Evolutionary conservation across 2,113 vertebrate genomes (phyloP).

Genomic region (Toxostoma redivivum): DNA sequence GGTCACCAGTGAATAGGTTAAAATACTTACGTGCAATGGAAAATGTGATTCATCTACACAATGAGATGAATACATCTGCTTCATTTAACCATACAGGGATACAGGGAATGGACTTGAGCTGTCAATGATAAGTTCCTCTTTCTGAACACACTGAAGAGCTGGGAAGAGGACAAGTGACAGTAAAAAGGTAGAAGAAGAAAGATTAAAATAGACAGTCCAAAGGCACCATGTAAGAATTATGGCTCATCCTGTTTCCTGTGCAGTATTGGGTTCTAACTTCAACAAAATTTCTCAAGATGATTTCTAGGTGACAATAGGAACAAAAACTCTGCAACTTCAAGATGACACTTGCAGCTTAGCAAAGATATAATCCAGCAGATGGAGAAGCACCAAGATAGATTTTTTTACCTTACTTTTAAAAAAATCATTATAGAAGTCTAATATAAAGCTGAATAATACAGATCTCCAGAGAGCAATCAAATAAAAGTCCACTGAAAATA

Average conservation of each 20-base stretch:
- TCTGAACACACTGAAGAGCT: not conserved
- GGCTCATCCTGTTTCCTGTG: not conserved
- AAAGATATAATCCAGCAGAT: not conserved
- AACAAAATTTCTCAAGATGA: not conserved
- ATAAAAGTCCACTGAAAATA: not conserved
- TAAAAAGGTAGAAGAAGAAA: not conserved
- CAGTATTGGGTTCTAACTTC: not conserved
- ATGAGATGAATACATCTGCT: not conserved
- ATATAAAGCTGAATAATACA: not conserved
- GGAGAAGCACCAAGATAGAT: not conserved
- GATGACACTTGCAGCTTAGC: not conserved
- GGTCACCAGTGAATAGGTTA: not conserved
- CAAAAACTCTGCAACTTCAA: not conserved
- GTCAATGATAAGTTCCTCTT: not conserved
- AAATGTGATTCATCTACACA: not conserved
- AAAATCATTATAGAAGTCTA: not conserved
- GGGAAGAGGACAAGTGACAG: not conserved
- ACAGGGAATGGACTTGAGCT: not conserved
- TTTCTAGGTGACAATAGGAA: not conserved
- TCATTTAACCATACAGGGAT: not conserved
- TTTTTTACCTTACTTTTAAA: not conserved
- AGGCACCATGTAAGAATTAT: not conserved
- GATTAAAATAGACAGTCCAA: not conserved
- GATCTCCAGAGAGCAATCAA: fast-evolving
- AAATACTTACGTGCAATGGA: not conserved